Evolutionary conservation across 1,140 invertebrate species (phyloP).

Genomic region (Temnothorax longispinosus): DNA sequence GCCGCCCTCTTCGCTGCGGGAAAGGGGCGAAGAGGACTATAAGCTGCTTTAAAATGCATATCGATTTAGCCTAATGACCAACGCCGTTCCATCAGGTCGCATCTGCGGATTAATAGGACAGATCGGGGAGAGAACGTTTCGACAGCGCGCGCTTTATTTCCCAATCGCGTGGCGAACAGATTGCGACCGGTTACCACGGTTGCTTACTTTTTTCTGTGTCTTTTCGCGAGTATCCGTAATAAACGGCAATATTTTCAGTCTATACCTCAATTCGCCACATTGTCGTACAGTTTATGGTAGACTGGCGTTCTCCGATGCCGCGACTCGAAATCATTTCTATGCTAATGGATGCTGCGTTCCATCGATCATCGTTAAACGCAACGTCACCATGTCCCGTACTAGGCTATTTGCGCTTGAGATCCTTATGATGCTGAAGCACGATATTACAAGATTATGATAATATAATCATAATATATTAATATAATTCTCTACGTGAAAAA

Average conservation of each 20-base stretch:
- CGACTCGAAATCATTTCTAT: constrained; percentile 60
- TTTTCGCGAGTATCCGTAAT: not conserved
- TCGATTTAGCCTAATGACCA: constrained; percentile 79
- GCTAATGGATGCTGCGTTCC: constrained; percentile 51
- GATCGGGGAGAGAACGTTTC: constrained; percentile 4
- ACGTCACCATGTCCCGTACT: constrained; percentile 49
- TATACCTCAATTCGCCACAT: not conserved
- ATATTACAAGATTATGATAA: constrained; percentile 27
- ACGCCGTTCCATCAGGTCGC: constrained; percentile 64
- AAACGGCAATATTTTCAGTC: constrained; percentile 22
- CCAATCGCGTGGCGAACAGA: not conserved
- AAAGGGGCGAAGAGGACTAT: not conserved
- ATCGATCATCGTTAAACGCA: constrained; percentile 59
- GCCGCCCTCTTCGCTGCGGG: not conserved
- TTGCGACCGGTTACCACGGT: constrained; percentile 45
- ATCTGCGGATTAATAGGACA: constrained; percentile 77
- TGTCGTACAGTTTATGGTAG: constrained; percentile 10
- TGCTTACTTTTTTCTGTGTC: not conserved
- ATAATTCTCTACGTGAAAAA: not conserved
- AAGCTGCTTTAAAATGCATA: constrained; percentile 78
- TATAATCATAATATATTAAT: not conserved
- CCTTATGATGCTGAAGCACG: constrained; percentile 9
- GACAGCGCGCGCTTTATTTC: not conserved
- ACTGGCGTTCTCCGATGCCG: constrained; percentile 19
- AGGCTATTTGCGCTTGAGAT: constrained; percentile 33